Evolutionary conservation across 2,888 invertebrate species (phyloP), one percentile per base, ranked within the genome.

Genomic region (Smittia sp.): DNA sequence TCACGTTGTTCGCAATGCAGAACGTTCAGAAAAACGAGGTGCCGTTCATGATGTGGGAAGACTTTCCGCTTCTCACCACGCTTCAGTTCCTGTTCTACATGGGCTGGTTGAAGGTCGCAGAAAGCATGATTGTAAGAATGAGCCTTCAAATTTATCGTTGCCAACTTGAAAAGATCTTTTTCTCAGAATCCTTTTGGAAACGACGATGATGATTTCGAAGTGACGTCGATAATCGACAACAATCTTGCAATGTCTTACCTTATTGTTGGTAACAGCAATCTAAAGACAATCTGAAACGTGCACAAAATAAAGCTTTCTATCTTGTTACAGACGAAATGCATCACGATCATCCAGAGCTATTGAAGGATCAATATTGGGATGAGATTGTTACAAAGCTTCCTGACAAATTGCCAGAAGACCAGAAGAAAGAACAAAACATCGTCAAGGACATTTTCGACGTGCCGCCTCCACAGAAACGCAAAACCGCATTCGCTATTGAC

Each of bases 251-350:
- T 94, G 13, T 92, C 94, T 11, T 95, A 94, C 82, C 85, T 95
- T 80, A 94, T 95, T 77, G 66, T 66, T 9, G 32, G n/a, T n/a
- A n/a, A n/a, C n/a, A n/a, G n/a, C n/a, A n/a, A n/a, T n/a, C n/a
- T n/a, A n/a, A n/a, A n/a, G n/a, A n/a, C n/a, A n/a, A n/a, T n/a
- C n/a, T n/a, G n/a, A n/a, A n/a, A n/a, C n/a, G n/a, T n/a, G n/a
- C n/a, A n/a, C n/a, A n/a, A n/a, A n/a, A n/a, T n/a, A n/a, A n/a
- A n/a, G 15, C 24, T 83, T 76, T 76, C 84, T 74, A 82, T 84
- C 72, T n/a, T n/a, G n/a, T n/a, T n/a, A 95, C 95, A 39, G 95
- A 96, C 80, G 95, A 94, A 83, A 94, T 95, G 94, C 94, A 95
- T 80, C 91, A 94, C 81, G 93, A 94, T 78, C 94, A 94, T 84